phyloP scores from a whole-genome alignment of 2,888 invertebrate genomes.

The Xestia rhomboidea region DNA sequence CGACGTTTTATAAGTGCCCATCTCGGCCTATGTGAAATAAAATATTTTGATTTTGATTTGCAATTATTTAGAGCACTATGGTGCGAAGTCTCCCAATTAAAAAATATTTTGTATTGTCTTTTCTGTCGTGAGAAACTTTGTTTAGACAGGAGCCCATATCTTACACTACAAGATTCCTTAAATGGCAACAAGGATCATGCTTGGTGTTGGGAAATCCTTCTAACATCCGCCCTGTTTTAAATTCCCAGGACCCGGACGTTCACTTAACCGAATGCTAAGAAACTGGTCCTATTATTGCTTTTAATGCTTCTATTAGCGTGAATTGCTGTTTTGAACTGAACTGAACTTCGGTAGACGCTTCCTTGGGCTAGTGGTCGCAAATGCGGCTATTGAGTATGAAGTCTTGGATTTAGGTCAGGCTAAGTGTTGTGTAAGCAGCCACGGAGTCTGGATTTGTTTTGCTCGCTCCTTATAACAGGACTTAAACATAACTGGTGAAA shows the following conservation, averaged over 20 bases:
- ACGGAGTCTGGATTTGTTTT: not conserved
- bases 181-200: not conserved
- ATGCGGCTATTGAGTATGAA: not conserved
- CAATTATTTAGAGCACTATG: slow-evolving; percentile 25
- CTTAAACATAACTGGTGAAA: not conserved
- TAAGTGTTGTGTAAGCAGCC: not conserved
- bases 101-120: not conserved
- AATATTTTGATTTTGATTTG: too few species aligned
- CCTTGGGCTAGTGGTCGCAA: not conserved
- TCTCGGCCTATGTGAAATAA: too few species aligned
- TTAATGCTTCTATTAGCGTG: not conserved
- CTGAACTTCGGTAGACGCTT: not conserved
- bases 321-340: not conserved
- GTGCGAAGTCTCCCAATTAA: not conserved
- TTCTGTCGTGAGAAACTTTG: slow-evolving; percentile 7
- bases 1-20: too few species aligned
- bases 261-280: not conserved
- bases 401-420: not conserved
- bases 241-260: not conserved
- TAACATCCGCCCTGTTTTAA: slow-evolving; percentile 14
- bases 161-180: slow-evolving; percentile 12
- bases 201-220: not conserved
- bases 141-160: not conserved
- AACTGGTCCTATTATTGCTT: not conserved
- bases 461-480: not conserved